Evolutionary conservation across 2,888 invertebrate genomes (phyloP), one percentile per base, ranked within the genome.

Genomic region (Galerucella calmariensis): DNA sequence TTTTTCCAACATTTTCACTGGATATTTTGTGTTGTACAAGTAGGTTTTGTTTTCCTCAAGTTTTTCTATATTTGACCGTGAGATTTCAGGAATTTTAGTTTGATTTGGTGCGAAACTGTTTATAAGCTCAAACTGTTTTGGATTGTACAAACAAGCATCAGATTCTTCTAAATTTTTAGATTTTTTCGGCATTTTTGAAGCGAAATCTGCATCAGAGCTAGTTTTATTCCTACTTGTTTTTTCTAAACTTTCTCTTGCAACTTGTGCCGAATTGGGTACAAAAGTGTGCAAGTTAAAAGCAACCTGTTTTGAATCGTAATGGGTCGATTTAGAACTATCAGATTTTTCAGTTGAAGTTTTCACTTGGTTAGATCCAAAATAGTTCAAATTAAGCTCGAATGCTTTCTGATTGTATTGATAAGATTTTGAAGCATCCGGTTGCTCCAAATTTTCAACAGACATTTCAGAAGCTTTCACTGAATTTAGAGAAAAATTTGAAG

Each of bases 121-220:
- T 0, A 51, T 62, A 35, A 12, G 62, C 14, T 35, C 27, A 14
- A 62, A 62, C n/a, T 41, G n/a, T 62, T 62, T 62, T 0, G 35
- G 12, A 62, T 62, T 41, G n/a, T 62, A 62, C 6, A 14, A 14
- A 16, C 14, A 62, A 16, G 10, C 6, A 10, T 63, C 48, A 14
- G 35, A 16, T 67, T 69, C 27, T 59, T 63, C 63, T 16, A 20
- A 16, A 63, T 58, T 14, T 20, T 58, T 16, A 58, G 56, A 10
- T 16, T 56, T 56, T 20, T 56, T 16, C 20, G 16, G 2, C 16
- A 56, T 16, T 16, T 20, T 56, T 56, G 56, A 10, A 56, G 51
- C 12, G 12, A 56, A 16, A 56, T 56, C 9, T 56, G 56, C 20
- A 56, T 56, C 16, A 16, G 20, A 56, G 56, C 16, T 10, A 16